phyloP scores from a whole-genome alignment of 2,888 invertebrate genomes.

The Ferdinandea cuprea region DNA sequence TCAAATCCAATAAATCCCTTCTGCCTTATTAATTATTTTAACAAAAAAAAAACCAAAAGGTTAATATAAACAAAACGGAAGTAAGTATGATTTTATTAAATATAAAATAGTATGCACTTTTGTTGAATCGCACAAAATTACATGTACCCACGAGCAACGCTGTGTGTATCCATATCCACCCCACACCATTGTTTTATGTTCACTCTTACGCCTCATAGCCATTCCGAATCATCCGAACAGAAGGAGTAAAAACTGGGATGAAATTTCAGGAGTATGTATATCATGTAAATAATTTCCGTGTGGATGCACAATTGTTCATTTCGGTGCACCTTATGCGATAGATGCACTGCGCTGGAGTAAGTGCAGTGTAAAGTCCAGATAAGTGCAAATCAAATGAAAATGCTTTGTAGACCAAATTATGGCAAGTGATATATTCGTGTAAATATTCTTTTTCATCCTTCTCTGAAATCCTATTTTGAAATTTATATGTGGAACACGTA shows the following conservation, averaged over 20 bases:
- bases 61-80: not conserved
- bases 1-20: no score
- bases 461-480: conserved; percentile 12
- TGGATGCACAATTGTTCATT: conserved; percentile 79
- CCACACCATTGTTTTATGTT: conserved; percentile 22
- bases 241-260: conserved; percentile 25
- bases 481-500: conserved; percentile 70
- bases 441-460: conserved; percentile 41
- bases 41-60: not conserved
- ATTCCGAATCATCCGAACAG: not conserved
- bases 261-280: conserved; percentile 78
- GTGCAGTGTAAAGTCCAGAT: conserved; percentile 83
- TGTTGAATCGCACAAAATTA: conserved; percentile 20
- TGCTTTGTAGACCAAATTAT: conserved; percentile 67
- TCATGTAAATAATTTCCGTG: conserved; percentile 83
- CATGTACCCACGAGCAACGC: not conserved
- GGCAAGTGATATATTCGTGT: conserved; percentile 70
- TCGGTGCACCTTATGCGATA: conserved; percentile 56
- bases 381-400: conserved; percentile 76
- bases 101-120: conserved; percentile 1
- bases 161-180: not conserved
- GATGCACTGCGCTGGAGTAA: conserved; percentile 78
- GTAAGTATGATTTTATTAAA: not conserved
- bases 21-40: not conserved
- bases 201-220: conserved; percentile 12